phyloP scores from a whole-genome alignment of 23 tunicate species.

The Ciona savignyi region DNA sequence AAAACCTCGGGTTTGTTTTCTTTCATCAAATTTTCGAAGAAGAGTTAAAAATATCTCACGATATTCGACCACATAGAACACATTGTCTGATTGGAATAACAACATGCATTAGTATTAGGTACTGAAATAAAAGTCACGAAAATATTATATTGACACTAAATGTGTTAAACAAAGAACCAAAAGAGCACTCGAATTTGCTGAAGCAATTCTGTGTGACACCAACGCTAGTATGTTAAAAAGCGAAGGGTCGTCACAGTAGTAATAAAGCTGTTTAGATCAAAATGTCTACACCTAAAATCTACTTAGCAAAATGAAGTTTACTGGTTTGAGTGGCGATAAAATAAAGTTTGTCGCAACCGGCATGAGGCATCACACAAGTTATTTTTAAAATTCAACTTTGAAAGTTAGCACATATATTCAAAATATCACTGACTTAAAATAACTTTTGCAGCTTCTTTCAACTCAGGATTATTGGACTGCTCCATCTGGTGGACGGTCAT shows the following conservation, averaged over 20 bases:
- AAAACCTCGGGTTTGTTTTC: conserved; percentile 63
- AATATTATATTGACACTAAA: not conserved
- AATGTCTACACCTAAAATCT: too few relatives aligned
- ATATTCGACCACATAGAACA: conserved; percentile 78
- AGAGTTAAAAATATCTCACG: conserved; percentile 75
- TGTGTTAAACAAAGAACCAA: too few relatives aligned
- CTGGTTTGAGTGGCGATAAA: too few relatives aligned
- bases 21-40: conserved; percentile 73
- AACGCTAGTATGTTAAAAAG: too few relatives aligned
- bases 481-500: conserved; percentile 69
- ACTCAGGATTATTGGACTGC: conserved; percentile 13
- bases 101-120: too few relatives aligned
- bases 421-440: conserved; percentile 50
- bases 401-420: conserved; percentile 24
- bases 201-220: not conserved
- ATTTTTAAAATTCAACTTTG: not conserved
- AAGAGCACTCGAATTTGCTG: too few relatives aligned
- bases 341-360: too few relatives aligned
- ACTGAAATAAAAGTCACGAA: not conserved
- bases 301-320: too few relatives aligned
- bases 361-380: too few relatives aligned
- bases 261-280: too few relatives aligned
- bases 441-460: conserved; percentile 79
- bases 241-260: too few relatives aligned
- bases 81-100: too few relatives aligned